A percentile compares a stretch with the other conserved stretches of the same genome.
Conservation (phyloP, 1,140 invertebrate species). For the Temnothorax longispinosus region DNA sequence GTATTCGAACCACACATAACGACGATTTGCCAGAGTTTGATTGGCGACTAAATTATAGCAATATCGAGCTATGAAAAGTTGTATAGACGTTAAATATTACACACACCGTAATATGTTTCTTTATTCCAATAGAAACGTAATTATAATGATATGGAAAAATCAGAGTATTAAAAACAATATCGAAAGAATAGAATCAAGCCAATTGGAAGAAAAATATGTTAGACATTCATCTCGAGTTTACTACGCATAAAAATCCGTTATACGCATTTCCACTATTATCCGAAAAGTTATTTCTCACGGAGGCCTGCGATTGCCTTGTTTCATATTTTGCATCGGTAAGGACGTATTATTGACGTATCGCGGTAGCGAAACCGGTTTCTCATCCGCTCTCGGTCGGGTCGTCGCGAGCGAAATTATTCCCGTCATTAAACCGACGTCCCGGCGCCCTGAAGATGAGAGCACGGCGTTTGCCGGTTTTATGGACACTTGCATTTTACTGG, state of each 20-base stretch:
- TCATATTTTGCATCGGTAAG: conserved; percentile 20
- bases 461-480: conserved; percentile 75
- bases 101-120: background rate
- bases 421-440: conserved; percentile 76
- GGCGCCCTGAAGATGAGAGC: conserved; percentile 72
- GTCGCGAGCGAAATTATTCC: conserved; percentile 75
- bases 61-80: background rate
- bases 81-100: background rate
- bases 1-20: background rate
- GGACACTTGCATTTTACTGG: conserved; percentile 76
- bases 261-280: background rate
- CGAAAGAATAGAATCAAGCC: background rate
- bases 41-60: conserved; percentile 22
- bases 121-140: background rate
- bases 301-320: conserved; percentile 23
- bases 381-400: conserved; percentile 61
- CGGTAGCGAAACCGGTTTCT: conserved; percentile 73
- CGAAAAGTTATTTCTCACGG: background rate
- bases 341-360: conserved; percentile 73
- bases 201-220: background rate
- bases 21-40: conserved; percentile 26
- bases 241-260: background rate
- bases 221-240: background rate
- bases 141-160: background rate
- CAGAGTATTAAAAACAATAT: background rate